Evolutionary conservation across 2,797 vertebrate species (phyloP).

Genomic region (Vespertilio murinus): DNA sequence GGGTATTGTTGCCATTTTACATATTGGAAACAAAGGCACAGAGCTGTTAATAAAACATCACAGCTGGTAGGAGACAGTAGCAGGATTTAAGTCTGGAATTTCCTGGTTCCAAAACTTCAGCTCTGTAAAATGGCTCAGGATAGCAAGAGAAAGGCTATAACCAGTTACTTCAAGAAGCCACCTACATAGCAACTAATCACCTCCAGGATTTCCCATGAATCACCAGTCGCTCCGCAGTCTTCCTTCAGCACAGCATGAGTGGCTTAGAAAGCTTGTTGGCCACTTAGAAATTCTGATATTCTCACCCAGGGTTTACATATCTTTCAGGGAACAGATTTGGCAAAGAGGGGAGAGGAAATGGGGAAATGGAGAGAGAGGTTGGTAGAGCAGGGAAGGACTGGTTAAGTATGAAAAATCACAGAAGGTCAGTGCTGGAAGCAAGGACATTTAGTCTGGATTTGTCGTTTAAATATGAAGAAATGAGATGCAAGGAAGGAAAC

Average conservation of each 20-base stretch:
- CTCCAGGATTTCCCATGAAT: neutral
- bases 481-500: neutral
- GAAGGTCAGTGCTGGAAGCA: neutral
- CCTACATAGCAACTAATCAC: neutral
- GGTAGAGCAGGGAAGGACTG: neutral
- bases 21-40: neutral
- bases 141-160: neutral
- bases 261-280: neutral
- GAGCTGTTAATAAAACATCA: neutral
- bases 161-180: neutral
- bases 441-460: neutral
- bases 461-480: slow-evolving; percentile 25
- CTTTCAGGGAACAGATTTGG: neutral
- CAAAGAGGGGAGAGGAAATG: neutral
- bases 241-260: neutral
- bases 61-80: neutral
- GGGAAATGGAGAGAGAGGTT: neutral
- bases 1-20: neutral
- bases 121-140: neutral
- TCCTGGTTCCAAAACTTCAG: neutral
- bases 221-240: neutral
- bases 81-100: neutral
- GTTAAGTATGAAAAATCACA: neutral
- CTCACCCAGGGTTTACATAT: neutral
- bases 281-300: neutral